These are phyloP conservation scores for Cremastinae sp. DNA, from an alignment of 2,888 invertebrate genomes.

Conservation along the genomic window DNA sequence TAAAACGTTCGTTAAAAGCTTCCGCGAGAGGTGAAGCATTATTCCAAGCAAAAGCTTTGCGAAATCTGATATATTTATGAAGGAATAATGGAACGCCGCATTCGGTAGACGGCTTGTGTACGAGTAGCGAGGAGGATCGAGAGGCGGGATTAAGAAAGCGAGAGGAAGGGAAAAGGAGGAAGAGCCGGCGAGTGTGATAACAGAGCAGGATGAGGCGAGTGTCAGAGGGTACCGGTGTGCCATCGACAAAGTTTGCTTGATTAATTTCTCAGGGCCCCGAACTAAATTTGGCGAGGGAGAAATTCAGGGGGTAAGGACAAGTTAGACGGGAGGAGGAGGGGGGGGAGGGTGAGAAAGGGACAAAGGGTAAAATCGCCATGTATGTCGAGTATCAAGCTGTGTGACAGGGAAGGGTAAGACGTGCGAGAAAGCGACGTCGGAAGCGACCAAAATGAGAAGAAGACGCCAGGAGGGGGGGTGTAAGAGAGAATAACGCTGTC, in stretches of 20 bases:
- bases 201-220: constrained; percentile 56
- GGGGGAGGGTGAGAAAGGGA: constrained; percentile 18
- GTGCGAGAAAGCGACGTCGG: constrained; percentile 23
- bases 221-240: constrained; percentile 49
- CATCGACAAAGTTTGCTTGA: constrained; percentile 67
- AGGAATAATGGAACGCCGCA: no score
- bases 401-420: constrained; percentile 10
- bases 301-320: constrained; percentile 1
- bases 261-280: constrained; percentile 64
- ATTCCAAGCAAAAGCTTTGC: no score
- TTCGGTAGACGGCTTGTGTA: no score
- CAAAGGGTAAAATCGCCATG: constrained; percentile 20
- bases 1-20: no score
- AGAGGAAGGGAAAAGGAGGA: constrained; percentile 33
- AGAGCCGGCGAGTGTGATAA: constrained; percentile 17
- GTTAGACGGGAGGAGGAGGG: not conserved
- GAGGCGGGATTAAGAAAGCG: not conserved
- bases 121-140: not conserved
- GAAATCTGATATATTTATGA: no score
- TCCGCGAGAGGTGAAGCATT: no score
- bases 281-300: constrained; percentile 60
- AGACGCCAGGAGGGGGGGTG: no score
- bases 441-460: no score
- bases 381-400: not conserved
- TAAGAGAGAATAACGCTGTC: no score